These are phyloP conservation scores for Rhadinocentrus ornatus DNA, from an alignment of 2,797 vertebrate genomes.

Conservation along the genomic window DNA sequence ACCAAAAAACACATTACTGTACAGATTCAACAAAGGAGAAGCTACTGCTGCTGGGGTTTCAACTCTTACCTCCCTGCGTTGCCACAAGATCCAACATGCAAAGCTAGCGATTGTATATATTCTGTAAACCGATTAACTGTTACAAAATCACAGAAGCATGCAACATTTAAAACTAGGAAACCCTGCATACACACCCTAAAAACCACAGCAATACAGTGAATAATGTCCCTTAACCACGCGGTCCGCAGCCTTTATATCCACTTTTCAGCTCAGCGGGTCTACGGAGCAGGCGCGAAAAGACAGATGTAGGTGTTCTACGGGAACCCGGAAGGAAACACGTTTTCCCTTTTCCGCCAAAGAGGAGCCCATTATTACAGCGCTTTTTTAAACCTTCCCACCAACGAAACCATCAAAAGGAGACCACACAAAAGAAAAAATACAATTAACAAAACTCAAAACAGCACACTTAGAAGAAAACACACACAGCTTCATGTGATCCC, in stretches of 20 bases:
- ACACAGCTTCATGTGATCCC: too few relatives aligned
- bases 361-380: too few relatives aligned
- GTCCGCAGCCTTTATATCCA: conserved; percentile 37
- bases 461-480: too few relatives aligned
- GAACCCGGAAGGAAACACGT: conserved; percentile 15
- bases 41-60: not conserved
- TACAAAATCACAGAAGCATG: not conserved
- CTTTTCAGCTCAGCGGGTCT: not conserved
- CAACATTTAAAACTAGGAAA: not conserved
- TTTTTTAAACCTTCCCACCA: not conserved
- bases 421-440: too few relatives aligned
- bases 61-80: not conserved
- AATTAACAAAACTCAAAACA: too few relatives aligned
- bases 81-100: not conserved
- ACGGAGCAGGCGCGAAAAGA: conserved; percentile 59
- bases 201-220: not conserved
- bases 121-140: not conserved
- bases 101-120: not conserved
- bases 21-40: not conserved
- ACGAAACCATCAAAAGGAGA: too few relatives aligned
- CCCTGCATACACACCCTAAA: conserved; percentile 31
- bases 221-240: conserved; percentile 48
- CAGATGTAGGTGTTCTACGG: conserved; percentile 41
- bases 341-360: not conserved
- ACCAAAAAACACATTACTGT: too few relatives aligned